phyloP scores from a whole-genome alignment of 2,888 invertebrate species.

The Invenusta paracnida region DNA sequence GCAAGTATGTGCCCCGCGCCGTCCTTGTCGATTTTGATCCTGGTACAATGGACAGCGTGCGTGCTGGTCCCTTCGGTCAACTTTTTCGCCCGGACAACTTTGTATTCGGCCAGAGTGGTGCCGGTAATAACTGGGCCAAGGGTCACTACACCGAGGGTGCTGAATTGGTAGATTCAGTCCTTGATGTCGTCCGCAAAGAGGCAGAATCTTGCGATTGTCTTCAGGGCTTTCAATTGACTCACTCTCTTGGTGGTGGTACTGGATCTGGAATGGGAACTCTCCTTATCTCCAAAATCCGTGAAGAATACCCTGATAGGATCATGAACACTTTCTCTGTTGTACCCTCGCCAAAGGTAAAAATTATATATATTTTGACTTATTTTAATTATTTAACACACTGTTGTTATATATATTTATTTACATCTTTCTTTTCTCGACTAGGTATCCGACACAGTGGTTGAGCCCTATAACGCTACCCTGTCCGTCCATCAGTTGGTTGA shows the following conservation, averaged over 20 bases:
- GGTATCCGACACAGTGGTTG: slow-evolving; percentile 51
- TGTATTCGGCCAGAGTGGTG: slow-evolving; percentile 72
- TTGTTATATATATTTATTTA: too few relatives aligned
- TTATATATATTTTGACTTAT: too few relatives aligned
- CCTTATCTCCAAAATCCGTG: slow-evolving; percentile 51
- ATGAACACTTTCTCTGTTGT: slow-evolving; percentile 94
- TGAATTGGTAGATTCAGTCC: slow-evolving; percentile 65
- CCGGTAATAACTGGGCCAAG: slow-evolving; percentile 79
- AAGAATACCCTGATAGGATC: slow-evolving; percentile 56
- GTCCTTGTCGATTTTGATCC: slow-evolving; percentile 87
- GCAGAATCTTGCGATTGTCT: slow-evolving; percentile 81
- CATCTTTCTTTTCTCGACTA: too few relatives aligned
- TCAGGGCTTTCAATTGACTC: slow-evolving; percentile 63
- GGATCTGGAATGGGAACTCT: slow-evolving; percentile 51
- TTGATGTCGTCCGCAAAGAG: slow-evolving; percentile 70
- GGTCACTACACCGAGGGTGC: slow-evolving; percentile 87
- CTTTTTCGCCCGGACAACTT: slow-evolving; percentile 90
- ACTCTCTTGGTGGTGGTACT: slow-evolving; percentile 48
- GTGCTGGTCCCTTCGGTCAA: slow-evolving; percentile 81
- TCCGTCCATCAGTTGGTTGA: slow-evolving; percentile 42
- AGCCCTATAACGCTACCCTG: slow-evolving; percentile 45
- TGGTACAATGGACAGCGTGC: slow-evolving; percentile 89
- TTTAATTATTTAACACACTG: too few relatives aligned
- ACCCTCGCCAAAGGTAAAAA: slow-evolving; percentile 71
- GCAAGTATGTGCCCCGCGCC: slow-evolving; percentile 47